phyloP scores from a whole-genome alignment of 2,113 vertebrate genomes.

The Empidonax alnorum region DNA sequence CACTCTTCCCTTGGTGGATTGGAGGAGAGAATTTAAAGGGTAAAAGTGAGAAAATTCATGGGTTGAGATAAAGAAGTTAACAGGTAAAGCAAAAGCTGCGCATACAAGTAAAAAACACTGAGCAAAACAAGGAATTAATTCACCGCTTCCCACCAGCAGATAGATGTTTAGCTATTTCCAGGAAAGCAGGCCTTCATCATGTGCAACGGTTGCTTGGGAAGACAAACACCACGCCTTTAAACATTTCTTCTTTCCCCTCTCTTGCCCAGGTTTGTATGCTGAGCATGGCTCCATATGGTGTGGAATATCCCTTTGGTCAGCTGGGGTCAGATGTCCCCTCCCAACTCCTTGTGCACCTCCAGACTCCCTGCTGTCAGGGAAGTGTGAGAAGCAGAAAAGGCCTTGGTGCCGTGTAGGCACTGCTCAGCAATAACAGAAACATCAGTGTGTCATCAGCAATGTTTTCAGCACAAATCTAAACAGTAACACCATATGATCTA shows the following conservation, averaged over 20 bases:
- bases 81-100: neutral
- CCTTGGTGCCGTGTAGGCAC: neutral
- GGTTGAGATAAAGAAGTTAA: neutral
- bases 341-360: neutral
- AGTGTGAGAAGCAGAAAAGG: neutral
- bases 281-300: neutral
- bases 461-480: neutral
- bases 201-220: accelerated
- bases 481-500: neutral
- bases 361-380: neutral
- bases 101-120: neutral
- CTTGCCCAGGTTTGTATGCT: neutral
- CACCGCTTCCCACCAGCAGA: neutral
- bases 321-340: neutral
- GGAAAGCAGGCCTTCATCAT: neutral
- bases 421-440: neutral
- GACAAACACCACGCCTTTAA: neutral
- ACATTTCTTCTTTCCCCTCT: neutral
- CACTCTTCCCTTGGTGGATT: accelerated
- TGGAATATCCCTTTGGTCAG: neutral
- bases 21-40: accelerated
- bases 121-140: neutral
- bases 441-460: neutral
- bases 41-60: neutral
- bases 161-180: neutral